phyloP scores from a whole-genome alignment of 2,888 invertebrate species.

The Chaetoderma sp. region DNA sequence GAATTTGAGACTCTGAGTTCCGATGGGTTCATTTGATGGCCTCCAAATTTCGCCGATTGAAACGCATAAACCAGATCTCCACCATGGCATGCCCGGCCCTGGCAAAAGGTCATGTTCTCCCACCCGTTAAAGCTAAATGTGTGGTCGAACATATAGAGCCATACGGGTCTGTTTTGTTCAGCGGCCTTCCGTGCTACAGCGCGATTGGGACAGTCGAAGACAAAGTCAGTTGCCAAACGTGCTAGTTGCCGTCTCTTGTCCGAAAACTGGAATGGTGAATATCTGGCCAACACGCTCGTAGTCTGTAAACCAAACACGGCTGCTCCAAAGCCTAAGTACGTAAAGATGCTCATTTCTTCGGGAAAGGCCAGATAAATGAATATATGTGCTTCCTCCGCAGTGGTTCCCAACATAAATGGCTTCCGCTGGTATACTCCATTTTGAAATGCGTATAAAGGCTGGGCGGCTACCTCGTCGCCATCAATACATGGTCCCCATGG shows the following conservation, averaged over 20 bases:
- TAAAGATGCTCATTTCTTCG: slow-evolving; percentile 31
- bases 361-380: slow-evolving; percentile 50
- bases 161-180: slow-evolving; percentile 29
- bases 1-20: slow-evolving; percentile 42
- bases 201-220: slow-evolving; percentile 50
- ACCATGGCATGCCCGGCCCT: slow-evolving; percentile 56
- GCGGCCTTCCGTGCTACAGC: slow-evolving; percentile 36
- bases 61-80: slow-evolving; percentile 54
- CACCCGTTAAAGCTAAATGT: slow-evolving; percentile 51
- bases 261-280: slow-evolving; percentile 32
- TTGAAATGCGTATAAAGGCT: slow-evolving; percentile 41
- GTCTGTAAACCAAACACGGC: slow-evolving; percentile 40
- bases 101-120: slow-evolving; percentile 49
- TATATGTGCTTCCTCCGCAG: slow-evolving; percentile 49
- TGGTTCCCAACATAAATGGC: slow-evolving; percentile 51
- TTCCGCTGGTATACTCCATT: slow-evolving; percentile 36
- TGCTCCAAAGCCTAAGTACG: slow-evolving; percentile 40
- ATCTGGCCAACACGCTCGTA: slow-evolving; percentile 38
- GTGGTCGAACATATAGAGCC: slow-evolving; percentile 50
- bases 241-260: slow-evolving; percentile 40
- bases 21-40: slow-evolving; percentile 43
- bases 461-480: slow-evolving; percentile 43
- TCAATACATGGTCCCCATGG: slow-evolving; percentile 57
- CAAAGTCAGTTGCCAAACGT: slow-evolving; percentile 45
- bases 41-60: slow-evolving; percentile 40